A percentile compares a stretch with the other conserved stretches of the same genome.
phyloP scores from a whole-genome alignment of 2,113 vertebrate species.

The Haemorhous mexicanus region DNA sequence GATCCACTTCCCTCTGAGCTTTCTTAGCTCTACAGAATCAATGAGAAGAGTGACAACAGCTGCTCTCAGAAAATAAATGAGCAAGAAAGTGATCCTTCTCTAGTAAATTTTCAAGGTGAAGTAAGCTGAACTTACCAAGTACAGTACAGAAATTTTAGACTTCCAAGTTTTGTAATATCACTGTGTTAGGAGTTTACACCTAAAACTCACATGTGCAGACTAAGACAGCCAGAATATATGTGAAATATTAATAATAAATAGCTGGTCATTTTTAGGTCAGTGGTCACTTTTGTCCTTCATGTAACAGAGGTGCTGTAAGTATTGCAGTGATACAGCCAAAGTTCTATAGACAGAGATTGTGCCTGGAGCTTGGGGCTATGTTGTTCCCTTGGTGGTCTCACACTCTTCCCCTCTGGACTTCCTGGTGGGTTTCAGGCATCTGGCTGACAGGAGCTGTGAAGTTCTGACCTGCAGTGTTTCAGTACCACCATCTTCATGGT shows the following conservation, averaged over 20 bases:
- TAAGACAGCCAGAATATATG: background rate
- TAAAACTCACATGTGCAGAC: background rate
- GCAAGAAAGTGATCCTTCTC: background rate
- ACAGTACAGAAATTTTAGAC: background rate
- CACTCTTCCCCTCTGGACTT: background rate
- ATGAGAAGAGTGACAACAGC: background rate
- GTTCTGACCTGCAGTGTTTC: background rate
- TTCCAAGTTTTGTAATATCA: background rate
- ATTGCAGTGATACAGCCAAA: background rate
- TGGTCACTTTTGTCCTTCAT: background rate
- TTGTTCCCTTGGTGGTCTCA: background rate
- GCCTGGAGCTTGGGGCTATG: background rate
- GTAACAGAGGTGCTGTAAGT: accelerated
- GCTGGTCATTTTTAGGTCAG: background rate
- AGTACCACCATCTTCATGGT: background rate
- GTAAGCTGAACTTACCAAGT: background rate
- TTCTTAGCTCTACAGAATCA: background rate
- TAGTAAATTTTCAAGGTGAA: background rate
- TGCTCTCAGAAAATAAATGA: background rate
- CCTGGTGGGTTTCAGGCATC: background rate
- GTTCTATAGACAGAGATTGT: background rate
- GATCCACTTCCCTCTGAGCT: background rate
- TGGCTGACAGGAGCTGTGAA: background rate
- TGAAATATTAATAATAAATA: background rate
- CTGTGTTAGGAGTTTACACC: background rate